phyloP scores from a whole-genome alignment of 1,140 invertebrate genomes.

The Saccostrea cuccullata region DNA sequence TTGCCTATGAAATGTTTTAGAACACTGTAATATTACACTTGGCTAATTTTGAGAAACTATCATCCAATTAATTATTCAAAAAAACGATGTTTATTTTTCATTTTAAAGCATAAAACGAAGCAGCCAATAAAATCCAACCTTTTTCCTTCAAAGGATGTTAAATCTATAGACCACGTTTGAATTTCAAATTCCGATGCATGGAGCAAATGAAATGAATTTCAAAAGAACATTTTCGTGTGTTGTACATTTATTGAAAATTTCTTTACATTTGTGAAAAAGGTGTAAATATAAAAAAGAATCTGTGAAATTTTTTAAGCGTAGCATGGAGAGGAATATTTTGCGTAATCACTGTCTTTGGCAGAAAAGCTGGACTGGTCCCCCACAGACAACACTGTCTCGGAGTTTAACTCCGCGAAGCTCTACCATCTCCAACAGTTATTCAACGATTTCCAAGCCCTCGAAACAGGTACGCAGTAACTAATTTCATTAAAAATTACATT shows the following conservation, averaged over 20 bases:
- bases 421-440: neutral
- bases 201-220: neutral
- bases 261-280: neutral
- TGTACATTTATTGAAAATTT: too few species aligned
- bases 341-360: constrained; percentile 43
- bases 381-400: neutral
- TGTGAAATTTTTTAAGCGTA: neutral
- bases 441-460: neutral
- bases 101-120: neutral
- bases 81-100: neutral
- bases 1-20: neutral
- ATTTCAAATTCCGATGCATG: neutral
- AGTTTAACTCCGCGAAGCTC: neutral
- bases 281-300: neutral
- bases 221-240: too few species aligned
- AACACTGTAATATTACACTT: neutral
- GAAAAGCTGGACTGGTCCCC: constrained; percentile 39
- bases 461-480: constrained; percentile 13
- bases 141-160: neutral
- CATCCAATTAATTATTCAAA: neutral
- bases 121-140: neutral
- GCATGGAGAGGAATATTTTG: constrained; percentile 36
- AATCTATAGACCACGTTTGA: neutral
- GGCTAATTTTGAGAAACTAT: neutral
- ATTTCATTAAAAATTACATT: too few species aligned